Conservation (phyloP, 2,797 vertebrate genomes). For the Enoplosus armatus region DNA sequence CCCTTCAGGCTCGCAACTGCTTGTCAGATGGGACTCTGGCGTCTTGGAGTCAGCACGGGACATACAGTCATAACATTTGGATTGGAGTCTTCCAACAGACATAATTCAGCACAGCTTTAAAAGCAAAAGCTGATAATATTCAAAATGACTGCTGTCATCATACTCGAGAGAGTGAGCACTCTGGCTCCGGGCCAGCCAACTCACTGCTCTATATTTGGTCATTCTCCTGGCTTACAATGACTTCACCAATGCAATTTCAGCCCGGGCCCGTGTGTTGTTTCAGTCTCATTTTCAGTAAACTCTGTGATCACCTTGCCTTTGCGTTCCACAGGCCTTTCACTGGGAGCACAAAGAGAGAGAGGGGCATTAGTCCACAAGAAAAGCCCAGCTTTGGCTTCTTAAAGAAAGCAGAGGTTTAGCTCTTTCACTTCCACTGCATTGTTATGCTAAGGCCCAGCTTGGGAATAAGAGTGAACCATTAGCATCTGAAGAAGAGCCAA, state of each 20-base stretch:
- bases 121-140: slow-evolving; percentile 82
- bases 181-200: slow-evolving; percentile 60
- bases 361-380: slow-evolving; percentile 87
- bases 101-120: slow-evolving; percentile 81
- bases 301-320: slow-evolving; percentile 87
- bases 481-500: slow-evolving; percentile 90
- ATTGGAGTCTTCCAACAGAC: slow-evolving; percentile 73
- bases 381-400: slow-evolving; percentile 86
- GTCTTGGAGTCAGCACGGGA: slow-evolving; percentile 72
- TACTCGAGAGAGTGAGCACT: slow-evolving; percentile 46
- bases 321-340: slow-evolving; percentile 84
- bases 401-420: slow-evolving; percentile 90
- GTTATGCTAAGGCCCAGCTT: slow-evolving; percentile 87
- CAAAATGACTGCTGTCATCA: slow-evolving; percentile 68
- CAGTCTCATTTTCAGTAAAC: slow-evolving; percentile 85
- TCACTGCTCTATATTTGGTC: slow-evolving; percentile 73
- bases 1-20: slow-evolving; percentile 54
- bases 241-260: slow-evolving; percentile 68
- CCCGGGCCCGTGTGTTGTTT: slow-evolving; percentile 77
- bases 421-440: slow-evolving; percentile 88
- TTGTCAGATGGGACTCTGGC: slow-evolving; percentile 67
- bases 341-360: slow-evolving; percentile 82
- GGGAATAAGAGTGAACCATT: slow-evolving; percentile 87
- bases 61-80: slow-evolving; percentile 81
- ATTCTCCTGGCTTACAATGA: slow-evolving; percentile 62